These are phyloP conservation scores for Hypomecis atomaria DNA, from an alignment of 2,888 invertebrate genomes.

Conservation along the genomic window DNA sequence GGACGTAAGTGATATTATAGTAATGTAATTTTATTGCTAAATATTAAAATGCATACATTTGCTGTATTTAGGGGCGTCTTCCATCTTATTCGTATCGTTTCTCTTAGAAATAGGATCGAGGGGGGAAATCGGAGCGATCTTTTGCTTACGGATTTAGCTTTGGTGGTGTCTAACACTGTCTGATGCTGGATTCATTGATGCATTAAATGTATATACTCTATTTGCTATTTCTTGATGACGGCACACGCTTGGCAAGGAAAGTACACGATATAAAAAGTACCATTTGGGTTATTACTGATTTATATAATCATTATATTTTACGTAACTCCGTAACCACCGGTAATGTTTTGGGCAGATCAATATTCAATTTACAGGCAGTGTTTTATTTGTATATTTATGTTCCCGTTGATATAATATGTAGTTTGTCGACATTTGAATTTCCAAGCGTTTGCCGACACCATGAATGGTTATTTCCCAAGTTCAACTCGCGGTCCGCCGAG, in stretches of 20 bases:
- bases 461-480: too few species aligned
- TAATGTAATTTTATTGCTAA: constrained; percentile 73
- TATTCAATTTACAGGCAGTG: too few species aligned
- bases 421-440: too few species aligned
- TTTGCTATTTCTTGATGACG: constrained; percentile 27
- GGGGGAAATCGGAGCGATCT: constrained; percentile 49
- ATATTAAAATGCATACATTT: constrained; percentile 76
- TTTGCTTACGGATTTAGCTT: constrained; percentile 28
- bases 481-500: constrained; percentile 16
- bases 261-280: too few species aligned
- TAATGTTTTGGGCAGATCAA: too few species aligned
- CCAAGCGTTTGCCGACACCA: too few species aligned
- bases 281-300: too few species aligned
- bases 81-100: constrained; percentile 79
- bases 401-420: too few species aligned
- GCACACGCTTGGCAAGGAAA: too few species aligned
- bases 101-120: constrained; percentile 66
- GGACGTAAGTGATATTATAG: constrained; percentile 76
- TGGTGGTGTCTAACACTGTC: constrained; percentile 51
- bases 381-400: too few species aligned
- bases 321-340: too few species aligned
- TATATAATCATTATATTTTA: too few species aligned
- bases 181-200: constrained; percentile 31
- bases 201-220: constrained; percentile 39
- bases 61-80: constrained; percentile 84